Percentiles rank a stretch among this genome's conserved stretches.
Evolutionary conservation across 2,797 vertebrate genomes (phyloP).

Genomic region (Mormyrops boulengeri): DNA sequence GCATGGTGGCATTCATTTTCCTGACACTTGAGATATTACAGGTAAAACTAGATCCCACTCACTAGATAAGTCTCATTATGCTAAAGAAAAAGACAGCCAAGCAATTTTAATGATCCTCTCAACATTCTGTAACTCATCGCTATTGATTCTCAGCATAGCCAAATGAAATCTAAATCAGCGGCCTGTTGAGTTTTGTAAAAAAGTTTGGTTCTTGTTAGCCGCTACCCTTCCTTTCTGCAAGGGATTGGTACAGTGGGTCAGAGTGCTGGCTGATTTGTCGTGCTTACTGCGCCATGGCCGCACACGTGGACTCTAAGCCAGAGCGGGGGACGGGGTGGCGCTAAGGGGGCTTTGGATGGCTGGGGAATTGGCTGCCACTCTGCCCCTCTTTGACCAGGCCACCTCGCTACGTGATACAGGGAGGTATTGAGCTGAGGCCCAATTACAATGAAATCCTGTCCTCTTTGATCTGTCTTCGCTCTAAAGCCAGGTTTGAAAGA

Average conservation of each 20-base stretch:
- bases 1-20: background rate
- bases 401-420: background rate
- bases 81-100: background rate
- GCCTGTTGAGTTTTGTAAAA: background rate
- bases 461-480: conserved; percentile 17
- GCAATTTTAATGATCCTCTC: background rate
- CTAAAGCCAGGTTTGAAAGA: conserved; percentile 24
- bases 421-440: background rate
- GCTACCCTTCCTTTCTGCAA: background rate
- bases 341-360: background rate
- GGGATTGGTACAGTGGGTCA: background rate
- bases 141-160: background rate
- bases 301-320: background rate
- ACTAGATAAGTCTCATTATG: conserved; percentile 1
- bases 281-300: background rate
- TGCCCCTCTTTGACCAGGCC: background rate
- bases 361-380: background rate
- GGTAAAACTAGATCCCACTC: conserved; percentile 9
- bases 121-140: background rate
- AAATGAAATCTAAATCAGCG: background rate
- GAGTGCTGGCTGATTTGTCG: background rate
- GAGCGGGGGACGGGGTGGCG: background rate
- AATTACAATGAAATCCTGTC: conserved; percentile 20
- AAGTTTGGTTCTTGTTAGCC: background rate
- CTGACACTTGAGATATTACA: background rate